A percentile compares a stretch with the other conserved stretches of the same genome.
These are phyloP conservation scores for Ficedula albicollis DNA, from an alignment of 2,797 vertebrate species.

Conservation along the genomic window DNA sequence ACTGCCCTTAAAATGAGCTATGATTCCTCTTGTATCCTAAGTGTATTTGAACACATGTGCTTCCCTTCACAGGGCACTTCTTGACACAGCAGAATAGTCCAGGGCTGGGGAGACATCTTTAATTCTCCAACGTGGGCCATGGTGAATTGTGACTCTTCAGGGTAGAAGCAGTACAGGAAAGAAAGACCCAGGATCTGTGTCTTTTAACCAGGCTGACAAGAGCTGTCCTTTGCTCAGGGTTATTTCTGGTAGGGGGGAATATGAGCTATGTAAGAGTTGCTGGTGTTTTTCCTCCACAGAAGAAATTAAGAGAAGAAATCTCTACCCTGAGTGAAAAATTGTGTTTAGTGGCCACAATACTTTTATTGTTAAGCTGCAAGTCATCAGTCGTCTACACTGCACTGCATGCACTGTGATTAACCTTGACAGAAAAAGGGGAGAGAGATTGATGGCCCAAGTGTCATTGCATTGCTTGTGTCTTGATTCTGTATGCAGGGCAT, in stretches of 20 bases:
- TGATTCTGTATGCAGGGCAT: slow-evolving; percentile 29
- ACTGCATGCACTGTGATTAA: neutral
- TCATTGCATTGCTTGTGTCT: neutral
- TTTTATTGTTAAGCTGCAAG: neutral
- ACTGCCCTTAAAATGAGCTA: neutral
- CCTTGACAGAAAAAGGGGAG: neutral
- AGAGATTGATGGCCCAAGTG: neutral
- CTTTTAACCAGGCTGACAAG: neutral
- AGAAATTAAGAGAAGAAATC: neutral
- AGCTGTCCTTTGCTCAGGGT: neutral
- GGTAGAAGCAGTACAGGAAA: neutral
- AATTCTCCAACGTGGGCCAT: neutral
- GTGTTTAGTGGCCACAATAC: neutral
- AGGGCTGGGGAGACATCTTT: neutral
- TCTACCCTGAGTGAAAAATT: rapidly evolving
- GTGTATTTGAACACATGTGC: neutral
- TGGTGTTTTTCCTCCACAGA: neutral
- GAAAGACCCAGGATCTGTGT: neutral
- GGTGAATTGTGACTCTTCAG: neutral
- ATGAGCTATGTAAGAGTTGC: neutral
- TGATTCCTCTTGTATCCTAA: neutral
- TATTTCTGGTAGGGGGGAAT: neutral
- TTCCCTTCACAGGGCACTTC: neutral
- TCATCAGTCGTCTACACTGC: neutral
- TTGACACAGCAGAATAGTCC: neutral